Base-by-base conservation (phyloP, 2,113 vertebrate species). In the Petrocephalus zakoni region DNA sequence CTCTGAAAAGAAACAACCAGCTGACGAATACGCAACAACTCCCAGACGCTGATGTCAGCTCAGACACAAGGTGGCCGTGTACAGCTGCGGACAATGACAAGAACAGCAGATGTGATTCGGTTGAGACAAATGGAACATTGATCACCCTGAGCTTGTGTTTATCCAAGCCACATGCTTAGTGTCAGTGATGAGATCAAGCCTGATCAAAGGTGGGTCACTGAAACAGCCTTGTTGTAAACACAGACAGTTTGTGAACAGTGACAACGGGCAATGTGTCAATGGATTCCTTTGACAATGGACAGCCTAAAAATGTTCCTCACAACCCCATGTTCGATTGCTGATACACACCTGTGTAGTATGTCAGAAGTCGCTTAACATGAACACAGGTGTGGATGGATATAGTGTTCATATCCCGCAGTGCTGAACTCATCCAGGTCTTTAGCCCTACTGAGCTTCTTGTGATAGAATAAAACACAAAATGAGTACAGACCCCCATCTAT, bases 391-490 rank as follows among this genome's bases (percentile, higher is more conserved):
- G 8, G 11, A 51, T 58, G 1, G 55, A 42, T 37, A 64, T 17
- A 64, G 42, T 61, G 15, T 25, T n/a, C 21, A 46, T 19, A n/a
- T 56, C 87, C 56, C 21, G 19, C 52, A 87, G 58, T 78, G 47
- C 82, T n/a, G n/a, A 87, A 90, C 89, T 85, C 5, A 21, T 22
- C 42, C 68, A 51, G 53, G 46, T 11, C 21, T 86, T 86, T 90
- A 90, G 90, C 68, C 89, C 56, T 87, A 81, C 91, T 90, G 92
- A 90, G 91, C 88, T 88, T 90, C 91, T 19, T 13, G 87, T 88
- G 91, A 94, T 90, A 90, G 88, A 88, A 90, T 87, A 86, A 90
- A 91, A 88, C 55, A 49, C 89, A 91, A 88, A 86, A 91, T 89
- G 91, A 90, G 68, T 88, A 87, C 47, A 90, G 91, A 91, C 61